These are phyloP conservation scores for Eurytoma adleriae DNA, from an alignment of 2,888 invertebrate genomes.

Conservation along the genomic window DNA sequence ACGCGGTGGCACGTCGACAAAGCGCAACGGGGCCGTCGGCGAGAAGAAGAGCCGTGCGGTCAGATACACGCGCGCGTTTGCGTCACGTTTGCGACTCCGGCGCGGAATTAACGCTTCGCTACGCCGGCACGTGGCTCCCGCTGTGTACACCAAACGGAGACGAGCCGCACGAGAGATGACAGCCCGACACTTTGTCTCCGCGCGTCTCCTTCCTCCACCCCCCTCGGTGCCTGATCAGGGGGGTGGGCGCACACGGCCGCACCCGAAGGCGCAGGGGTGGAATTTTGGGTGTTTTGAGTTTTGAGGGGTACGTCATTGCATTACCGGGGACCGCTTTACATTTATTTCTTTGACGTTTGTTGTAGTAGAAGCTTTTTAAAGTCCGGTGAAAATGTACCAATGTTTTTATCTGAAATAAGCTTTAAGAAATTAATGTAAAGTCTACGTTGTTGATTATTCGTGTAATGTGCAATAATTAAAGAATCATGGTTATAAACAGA, in stretches of 20 bases:
- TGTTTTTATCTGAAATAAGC: too few species aligned
- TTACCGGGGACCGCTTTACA: slow-evolving; percentile 12
- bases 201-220: not conserved
- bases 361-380: too few species aligned
- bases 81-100: slow-evolving; percentile 18
- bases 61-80: not conserved
- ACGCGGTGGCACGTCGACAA: too few species aligned
- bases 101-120: slow-evolving; percentile 54
- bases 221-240: slow-evolving; percentile 16
- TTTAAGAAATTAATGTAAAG: too few species aligned
- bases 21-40: too few species aligned
- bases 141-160: slow-evolving; percentile 32
- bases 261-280: not conserved
- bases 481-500: too few species aligned
- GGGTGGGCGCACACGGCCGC: not conserved
- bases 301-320: slow-evolving; percentile 29
- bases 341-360: slow-evolving; percentile 1
- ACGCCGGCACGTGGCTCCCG: slow-evolving; percentile 49
- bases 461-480: too few species aligned
- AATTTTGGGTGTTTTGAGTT: slow-evolving; percentile 27
- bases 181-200: slow-evolving; percentile 44
- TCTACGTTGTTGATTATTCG: too few species aligned
- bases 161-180: slow-evolving; percentile 42
- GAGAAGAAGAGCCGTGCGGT: not conserved
- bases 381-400: too few species aligned